These are phyloP conservation scores for Spodoptera frugiperda DNA, from an alignment of 1,140 invertebrate genomes.

Conservation along the genomic window DNA sequence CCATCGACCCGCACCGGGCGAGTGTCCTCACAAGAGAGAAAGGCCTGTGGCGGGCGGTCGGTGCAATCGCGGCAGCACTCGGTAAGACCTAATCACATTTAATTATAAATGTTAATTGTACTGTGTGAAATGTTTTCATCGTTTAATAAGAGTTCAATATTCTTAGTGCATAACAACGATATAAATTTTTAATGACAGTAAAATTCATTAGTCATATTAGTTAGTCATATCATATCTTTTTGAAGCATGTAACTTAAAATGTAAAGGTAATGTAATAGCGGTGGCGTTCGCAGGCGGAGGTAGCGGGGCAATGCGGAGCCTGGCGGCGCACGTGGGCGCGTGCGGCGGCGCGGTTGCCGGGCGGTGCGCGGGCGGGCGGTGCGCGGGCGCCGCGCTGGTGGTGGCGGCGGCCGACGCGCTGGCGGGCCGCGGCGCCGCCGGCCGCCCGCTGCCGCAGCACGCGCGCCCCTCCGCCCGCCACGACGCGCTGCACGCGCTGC, in stretches of 20 bases:
- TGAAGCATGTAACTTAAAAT: no score
- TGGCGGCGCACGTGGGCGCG: conserved; percentile 32
- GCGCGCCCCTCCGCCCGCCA: conserved; percentile 91
- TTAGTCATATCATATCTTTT: no score
- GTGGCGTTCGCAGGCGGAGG: conserved; percentile 1
- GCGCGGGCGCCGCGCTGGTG: conserved; percentile 94
- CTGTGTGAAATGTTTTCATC: no score
- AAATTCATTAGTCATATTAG: no score
- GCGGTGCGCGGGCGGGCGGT: conserved; percentile 50
- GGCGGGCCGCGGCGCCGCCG: conserved; percentile 95
- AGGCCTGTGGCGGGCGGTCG: conserved; percentile 74
- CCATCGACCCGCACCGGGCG: conserved; percentile 78
- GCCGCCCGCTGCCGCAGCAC: conserved; percentile 92
- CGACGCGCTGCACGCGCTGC: conserved; percentile 87
- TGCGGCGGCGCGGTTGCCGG: conserved; percentile 50
- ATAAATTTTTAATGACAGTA: no score
- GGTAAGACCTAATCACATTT: conserved; percentile 56
- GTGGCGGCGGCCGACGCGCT: conserved; percentile 98
- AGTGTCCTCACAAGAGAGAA: conserved; percentile 73
- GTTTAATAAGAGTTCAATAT: no score
- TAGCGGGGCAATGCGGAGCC: conserved; percentile 14
- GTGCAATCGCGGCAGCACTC: conserved; percentile 74
- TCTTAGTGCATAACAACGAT: no score
- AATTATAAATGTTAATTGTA: no score
- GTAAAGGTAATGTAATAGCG: no score